Percentiles rank a stretch among this genome's conserved stretches.
Evolutionary conservation across 64 coral and sea anemone genomes (phyloP).

Genomic region (Stylophora pistillata): DNA sequence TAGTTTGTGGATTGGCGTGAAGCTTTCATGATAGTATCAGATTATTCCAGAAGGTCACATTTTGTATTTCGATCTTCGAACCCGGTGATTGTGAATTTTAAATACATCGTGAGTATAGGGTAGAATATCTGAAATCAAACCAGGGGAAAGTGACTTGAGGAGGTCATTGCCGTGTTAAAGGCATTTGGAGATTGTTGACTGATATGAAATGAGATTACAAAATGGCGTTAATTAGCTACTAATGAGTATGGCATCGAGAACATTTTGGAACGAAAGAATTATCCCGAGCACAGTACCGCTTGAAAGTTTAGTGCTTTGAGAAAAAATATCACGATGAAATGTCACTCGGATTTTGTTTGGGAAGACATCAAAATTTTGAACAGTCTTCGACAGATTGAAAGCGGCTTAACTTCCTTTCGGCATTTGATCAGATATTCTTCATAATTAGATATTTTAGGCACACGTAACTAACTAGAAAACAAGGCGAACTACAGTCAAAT

Average conservation of each 20-base stretch:
- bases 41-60: background rate
- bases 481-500: background rate
- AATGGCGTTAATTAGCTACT: conserved; percentile 9
- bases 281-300: background rate
- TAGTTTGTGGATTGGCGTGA: background rate
- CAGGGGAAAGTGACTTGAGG: background rate
- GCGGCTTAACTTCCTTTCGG: background rate
- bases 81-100: background rate
- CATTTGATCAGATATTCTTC: background rate
- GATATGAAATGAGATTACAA: conserved; percentile 13
- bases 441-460: background rate
- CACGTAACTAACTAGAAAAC: background rate
- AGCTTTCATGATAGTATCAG: background rate
- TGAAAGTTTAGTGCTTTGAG: background rate
- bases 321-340: background rate
- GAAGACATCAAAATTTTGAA: background rate
- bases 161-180: background rate
- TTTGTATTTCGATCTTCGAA: background rate
- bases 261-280: background rate
- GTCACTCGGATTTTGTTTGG: background rate
- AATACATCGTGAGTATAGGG: background rate
- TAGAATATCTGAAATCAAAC: background rate
- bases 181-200: background rate
- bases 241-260: background rate
- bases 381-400: background rate